Base-by-base conservation (phyloP, 1,140 invertebrate species). In the Dendroctonus valens region DNA sequence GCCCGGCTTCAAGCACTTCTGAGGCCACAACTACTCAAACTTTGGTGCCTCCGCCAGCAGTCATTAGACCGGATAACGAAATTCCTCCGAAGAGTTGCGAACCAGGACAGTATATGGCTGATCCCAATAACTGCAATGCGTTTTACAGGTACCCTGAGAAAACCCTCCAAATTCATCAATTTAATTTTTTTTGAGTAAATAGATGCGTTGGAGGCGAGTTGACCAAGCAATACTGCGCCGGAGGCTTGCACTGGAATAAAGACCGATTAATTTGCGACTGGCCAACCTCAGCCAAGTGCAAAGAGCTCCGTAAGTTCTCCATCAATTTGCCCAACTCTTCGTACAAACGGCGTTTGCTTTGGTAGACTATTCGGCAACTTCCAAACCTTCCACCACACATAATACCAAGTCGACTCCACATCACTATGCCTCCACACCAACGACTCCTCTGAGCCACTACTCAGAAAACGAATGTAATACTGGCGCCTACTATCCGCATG, bases 171-270 rank as follows among this genome's bases (percentile, higher is more conserved):
- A 14, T 38, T 6, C 8, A 37, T 44, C 11, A 44, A 15, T 37
- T 11, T 39, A 37, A 3, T 14, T 26, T 44, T 14, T 44, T 11
- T 59, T 8, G 40, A 37, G 7, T 2, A 54, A 54, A 54, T 15
- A 84, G 89, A 73, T 93, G 92, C 72, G 83, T 89, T 9, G 79
- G 84, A 4, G 89, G 89, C 0, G 84, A 87, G 58, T 81, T 88
- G 58, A 82, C 81, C 48, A 86, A 84, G 39, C 86, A 90, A 69
- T 83, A 86, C 37, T 94, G 92, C 75, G 86, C 90, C 0, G 85
- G 87, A 0, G 90, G 90, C 41, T 76, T 93, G n/a, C 90, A 93
- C 72, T 94, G 91, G 91, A 91, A 92, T 70, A 75, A 78, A 7
- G 75, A 78, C 4, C 79, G 79, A 11, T 81, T 81, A n/a, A 79